Evolutionary conservation across 2,888 invertebrate genomes (phyloP), one percentile per base, ranked within the genome.

Genomic region (Rhyacophila evoluta): DNA sequence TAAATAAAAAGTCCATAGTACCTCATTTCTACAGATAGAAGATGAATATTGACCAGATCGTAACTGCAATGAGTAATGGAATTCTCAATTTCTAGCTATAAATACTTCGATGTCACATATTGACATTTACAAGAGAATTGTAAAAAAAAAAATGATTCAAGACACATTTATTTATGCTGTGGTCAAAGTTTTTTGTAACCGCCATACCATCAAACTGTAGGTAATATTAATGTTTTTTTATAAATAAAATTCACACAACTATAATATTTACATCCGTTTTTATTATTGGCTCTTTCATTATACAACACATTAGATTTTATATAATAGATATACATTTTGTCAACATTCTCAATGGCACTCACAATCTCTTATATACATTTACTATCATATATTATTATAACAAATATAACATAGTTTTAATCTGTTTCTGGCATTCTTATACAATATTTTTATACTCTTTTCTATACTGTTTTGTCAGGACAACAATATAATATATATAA

Each of bases 371-470:
- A 55, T 55, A 55, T 39, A 39, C 25, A 72, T 39, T 36, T 72
- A 72, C 72, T 39, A 25, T 25, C 28, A 39, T 25, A 25, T 39
- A 39, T 39, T 72, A 76, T 73, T 76, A 76, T 79, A 78, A 74
- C 72, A 68, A 72, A 72, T 77, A 72, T 72, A 78, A 78, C 78
- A 70, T 74, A 72, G 78, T 39, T 39, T 55, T 55, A 55, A 55
- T 55, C 55, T 55, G 55, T 55, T 55, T 55, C 55, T 55, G 55
- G 55, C 55, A 55, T 55, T 69, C 69, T 69, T 69, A 69, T 29
- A 72, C 68, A 76, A 70, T 73, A 27, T 27, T 41, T 39, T n/a
- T 41, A 73, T 37, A 73, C 41, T 39, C 29, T 28, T 37, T 11
- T 37, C 33, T 27, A 27, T 39, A 73, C 73, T 27, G 27, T 73